phyloP scores from a whole-genome alignment of 1,140 invertebrate species.

The Drosophila pallidifrons region DNA sequence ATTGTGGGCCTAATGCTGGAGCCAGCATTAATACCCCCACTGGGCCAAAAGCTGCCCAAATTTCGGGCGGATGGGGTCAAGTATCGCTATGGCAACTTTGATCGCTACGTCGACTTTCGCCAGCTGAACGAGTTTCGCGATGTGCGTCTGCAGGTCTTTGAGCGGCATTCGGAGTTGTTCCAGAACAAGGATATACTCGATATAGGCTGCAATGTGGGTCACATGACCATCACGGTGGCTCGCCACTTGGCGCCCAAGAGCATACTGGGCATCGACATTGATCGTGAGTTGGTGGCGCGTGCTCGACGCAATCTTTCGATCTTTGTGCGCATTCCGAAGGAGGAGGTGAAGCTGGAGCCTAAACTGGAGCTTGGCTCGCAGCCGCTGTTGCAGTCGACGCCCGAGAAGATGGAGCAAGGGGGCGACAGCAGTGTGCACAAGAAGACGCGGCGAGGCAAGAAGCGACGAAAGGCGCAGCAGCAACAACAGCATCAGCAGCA shows the following conservation, averaged over 20 bases:
- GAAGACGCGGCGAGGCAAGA: constrained; percentile 69
- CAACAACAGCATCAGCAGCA: constrained; percentile 20
- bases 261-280: constrained; percentile 98
- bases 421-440: constrained; percentile 31
- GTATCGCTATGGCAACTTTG: constrained; percentile 98
- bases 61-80: constrained; percentile 91
- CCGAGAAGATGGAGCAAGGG: constrained; percentile 1
- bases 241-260: constrained; percentile 93
- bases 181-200: constrained; percentile 96
- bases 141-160: constrained; percentile 92
- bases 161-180: constrained; percentile 93
- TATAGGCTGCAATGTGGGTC: constrained; percentile 99
- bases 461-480: constrained; percentile 50
- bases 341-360: constrained; percentile 32
- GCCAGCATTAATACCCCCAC: constrained; percentile 57
- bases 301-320: constrained; percentile 77
- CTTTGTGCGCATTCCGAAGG: constrained; percentile 77
- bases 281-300: constrained; percentile 92
- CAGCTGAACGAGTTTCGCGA: constrained; percentile 93
- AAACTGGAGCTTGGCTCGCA: constrained; percentile 23
- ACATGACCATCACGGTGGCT: constrained; percentile 95
- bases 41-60: constrained; percentile 86
- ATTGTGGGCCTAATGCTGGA: constrained; percentile 54
- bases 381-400: background rate
- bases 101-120: constrained; percentile 98